Base-by-base conservation (phyloP, 2,797 vertebrate species). In the Avahi laniger region DNA sequence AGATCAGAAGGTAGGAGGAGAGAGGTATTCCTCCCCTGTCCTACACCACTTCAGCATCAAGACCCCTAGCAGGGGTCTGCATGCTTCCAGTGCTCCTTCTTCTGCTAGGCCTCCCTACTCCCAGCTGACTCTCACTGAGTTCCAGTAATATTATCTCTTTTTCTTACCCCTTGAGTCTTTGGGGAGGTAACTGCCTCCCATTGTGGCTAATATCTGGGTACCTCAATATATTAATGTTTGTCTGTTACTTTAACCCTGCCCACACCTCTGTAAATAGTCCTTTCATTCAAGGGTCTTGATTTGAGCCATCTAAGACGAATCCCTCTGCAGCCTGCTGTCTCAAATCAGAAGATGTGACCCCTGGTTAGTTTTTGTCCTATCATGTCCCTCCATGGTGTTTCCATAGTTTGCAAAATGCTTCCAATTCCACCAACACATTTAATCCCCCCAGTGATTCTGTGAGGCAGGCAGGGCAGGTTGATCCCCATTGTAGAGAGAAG, bases 61-160 rank as follows among this genome's bases (percentile, higher is more conserved):
- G 17, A 20, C 4, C 30, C 72, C 4, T 9, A 10, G 17, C 11
- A 28, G 52, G 9, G 26, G 35, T 18, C 43, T n/a, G 5, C 11
- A 0, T 9, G 41, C 65, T 69, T 52, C 67, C 1, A 10, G 41
- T 24, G 14, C 10, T 59, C 0, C 18, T 0, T 12, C 38, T 35
- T 7, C 30, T 17, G 7, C 20, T 6, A 3, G 4, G 30, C 11
- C 7, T 0, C 14, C 24, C 63, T 33, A 4, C 22, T 57, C 41
- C 48, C 7, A 18, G 13, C 4, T 30, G 24, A 4, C 33, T 35
- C 35, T 54, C 14, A 2, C 1, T 43, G 48, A 85, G 26, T 46
- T 28, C 70, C 17, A 43, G 48, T 14, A 43, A 59, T 3, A 13
- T 2, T 4, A 13, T 11, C n/a, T 63, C 48, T 43, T 59, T 65